Evolutionary conservation across 2,113 vertebrate species (phyloP), one percentile per base, ranked within the genome.

Genomic region (Lagopus muta): DNA sequence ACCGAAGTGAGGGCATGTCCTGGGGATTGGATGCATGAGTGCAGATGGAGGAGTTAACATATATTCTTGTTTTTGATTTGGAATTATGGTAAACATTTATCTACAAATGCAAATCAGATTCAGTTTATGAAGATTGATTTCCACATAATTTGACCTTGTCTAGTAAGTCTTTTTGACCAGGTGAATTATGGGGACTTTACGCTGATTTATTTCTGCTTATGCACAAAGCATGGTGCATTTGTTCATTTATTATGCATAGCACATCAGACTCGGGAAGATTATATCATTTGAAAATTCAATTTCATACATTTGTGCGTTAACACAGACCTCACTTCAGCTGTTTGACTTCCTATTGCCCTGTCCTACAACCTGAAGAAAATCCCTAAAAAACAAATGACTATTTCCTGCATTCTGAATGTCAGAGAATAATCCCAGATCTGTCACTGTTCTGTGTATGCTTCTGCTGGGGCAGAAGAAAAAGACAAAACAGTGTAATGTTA

Each of bases 71-170:
- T 95, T 84, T 86, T 88, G 69, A 93, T 93, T 64, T 96, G 93
- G 71, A 95, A 84, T 95, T 88, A 95, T 96, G 90, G 79, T 92
- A 94, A 96, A 95, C 86, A 93, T 96, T 94, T 95, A 83, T 96
- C 92, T 91, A 66, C 83, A 82, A 83, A 95, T 95, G 83, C 90
- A 95, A 93, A 95, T 95, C 82, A 73, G 82, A 88, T 88, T 92
- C 79, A 80, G 48, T 16, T 57, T 85, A 93, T 34, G 0, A 95
- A 87, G 88, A 95, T 74, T 96, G 86, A 92, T 95, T 89, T 93
- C 74, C 78, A 75, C 74, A 60, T 92, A 95, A 95, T 94, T 83
- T 93, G 88, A 93, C 92, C 91, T 93, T 96, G 95, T 87, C 90
- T 95, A 93, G 92, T 96, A 96, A 93, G 82, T 95, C 91, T 95